These are phyloP conservation scores for Pitangus sulphuratus DNA, from an alignment of 2,797 vertebrate species.

Conservation along the genomic window DNA sequence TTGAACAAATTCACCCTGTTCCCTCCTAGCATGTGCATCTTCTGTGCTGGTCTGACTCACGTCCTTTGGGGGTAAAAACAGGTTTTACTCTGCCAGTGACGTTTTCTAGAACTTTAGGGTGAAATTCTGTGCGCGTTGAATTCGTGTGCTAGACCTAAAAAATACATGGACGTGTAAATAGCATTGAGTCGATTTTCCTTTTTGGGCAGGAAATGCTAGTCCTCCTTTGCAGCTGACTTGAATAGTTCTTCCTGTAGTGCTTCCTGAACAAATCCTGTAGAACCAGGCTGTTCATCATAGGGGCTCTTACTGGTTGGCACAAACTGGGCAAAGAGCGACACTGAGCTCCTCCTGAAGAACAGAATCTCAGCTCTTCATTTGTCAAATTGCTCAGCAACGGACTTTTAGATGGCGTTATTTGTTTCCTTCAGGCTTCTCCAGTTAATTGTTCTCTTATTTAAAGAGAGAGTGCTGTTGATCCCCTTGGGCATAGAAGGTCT, in stretches of 20 bases:
- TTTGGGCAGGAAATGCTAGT: background rate
- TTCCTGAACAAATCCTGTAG: background rate
- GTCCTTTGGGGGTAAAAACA: no score
- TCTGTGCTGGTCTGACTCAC: background rate
- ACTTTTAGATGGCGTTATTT: background rate
- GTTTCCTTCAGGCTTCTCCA: background rate
- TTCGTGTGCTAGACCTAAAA: background rate
- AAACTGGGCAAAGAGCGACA: background rate
- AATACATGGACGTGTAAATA: background rate
- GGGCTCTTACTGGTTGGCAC: background rate
- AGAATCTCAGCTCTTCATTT: background rate
- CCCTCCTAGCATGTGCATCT: background rate
- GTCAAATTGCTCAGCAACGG: background rate
- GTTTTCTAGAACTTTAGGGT: background rate
- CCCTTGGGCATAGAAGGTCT: background rate
- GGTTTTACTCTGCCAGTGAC: background rate
- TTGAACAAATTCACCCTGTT: background rate
- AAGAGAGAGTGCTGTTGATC: background rate
- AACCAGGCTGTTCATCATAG: fast-evolving
- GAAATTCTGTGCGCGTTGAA: background rate
- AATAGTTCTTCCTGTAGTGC: background rate
- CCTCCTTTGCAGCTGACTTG: background rate
- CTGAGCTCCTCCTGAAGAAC: background rate
- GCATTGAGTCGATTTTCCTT: background rate
- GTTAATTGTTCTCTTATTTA: background rate